Evolutionary conservation across 2,113 vertebrate genomes (phyloP).

Genomic region (Malurus cyaneus): DNA sequence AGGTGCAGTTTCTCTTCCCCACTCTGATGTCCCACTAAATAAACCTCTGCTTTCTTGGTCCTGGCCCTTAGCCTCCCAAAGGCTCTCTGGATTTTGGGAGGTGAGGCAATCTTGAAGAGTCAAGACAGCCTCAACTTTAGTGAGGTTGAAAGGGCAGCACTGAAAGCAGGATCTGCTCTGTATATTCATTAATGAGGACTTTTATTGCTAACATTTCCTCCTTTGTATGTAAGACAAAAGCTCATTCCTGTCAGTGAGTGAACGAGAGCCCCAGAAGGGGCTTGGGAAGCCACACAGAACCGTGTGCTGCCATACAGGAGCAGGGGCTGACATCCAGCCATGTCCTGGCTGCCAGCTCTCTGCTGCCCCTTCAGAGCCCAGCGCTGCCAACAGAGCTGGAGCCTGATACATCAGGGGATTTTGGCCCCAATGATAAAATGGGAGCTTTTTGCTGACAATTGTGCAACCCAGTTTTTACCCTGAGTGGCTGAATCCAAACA

Average conservation of each 20-base stretch:
- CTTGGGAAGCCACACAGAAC: neutral
- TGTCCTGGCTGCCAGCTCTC: accelerated
- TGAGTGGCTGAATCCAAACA: neutral
- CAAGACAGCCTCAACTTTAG: neutral
- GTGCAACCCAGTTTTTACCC: neutral
- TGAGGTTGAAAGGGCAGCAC: neutral
- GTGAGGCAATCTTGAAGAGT: neutral
- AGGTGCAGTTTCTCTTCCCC: neutral
- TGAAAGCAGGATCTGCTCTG: neutral
- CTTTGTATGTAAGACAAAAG: neutral
- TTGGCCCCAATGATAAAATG: neutral
- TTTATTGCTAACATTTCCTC: neutral
- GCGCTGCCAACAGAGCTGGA: neutral
- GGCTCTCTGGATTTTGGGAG: neutral
- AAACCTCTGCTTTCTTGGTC: neutral
- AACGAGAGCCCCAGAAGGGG: neutral
- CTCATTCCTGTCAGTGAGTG: neutral
- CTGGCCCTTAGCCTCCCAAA: neutral
- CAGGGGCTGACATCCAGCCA: neutral
- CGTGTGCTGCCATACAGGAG: accelerated
- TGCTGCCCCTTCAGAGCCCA: neutral
- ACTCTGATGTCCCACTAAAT: neutral
- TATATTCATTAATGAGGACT: neutral
- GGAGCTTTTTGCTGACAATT: neutral
- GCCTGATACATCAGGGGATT: neutral